Evolutionary conservation across 2,888 invertebrate species (phyloP).

Genomic region (Drosophila meridionalis): DNA sequence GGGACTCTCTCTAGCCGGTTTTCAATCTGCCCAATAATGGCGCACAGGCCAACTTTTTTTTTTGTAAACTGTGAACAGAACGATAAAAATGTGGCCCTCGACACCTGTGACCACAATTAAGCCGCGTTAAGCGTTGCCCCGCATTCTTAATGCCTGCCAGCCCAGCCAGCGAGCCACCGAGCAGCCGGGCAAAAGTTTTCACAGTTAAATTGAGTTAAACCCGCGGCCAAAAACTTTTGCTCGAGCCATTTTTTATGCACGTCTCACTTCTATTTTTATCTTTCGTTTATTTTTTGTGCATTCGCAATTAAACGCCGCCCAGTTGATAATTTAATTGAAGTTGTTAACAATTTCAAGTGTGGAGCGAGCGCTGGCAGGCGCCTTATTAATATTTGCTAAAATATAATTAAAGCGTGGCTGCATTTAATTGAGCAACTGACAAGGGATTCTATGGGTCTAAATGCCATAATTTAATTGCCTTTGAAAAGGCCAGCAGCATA

Average conservation of each 20-base stretch:
- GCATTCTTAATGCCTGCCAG: constrained; percentile 47
- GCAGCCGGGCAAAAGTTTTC: constrained; percentile 57
- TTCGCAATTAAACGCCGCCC: constrained; percentile 64
- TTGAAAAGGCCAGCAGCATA: constrained; percentile 19
- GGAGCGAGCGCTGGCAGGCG: constrained; percentile 34
- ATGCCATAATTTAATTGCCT: constrained; percentile 39
- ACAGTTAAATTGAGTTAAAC: constrained; percentile 77
- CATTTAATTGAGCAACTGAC: constrained; percentile 74
- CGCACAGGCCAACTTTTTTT: constrained; percentile 22
- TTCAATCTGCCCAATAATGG: constrained; percentile 37
- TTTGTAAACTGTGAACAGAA: constrained; percentile 75
- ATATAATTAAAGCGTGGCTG: constrained; percentile 70
- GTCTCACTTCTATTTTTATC: neutral
- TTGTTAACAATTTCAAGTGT: constrained; percentile 70
- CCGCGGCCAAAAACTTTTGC: constrained; percentile 62
- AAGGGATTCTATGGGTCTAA: constrained; percentile 42
- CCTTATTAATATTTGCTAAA: constrained; percentile 79
- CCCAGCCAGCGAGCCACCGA: constrained; percentile 20
- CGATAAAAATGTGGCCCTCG: constrained; percentile 81
- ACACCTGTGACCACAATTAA: constrained; percentile 84
- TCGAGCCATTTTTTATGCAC: constrained; percentile 21
- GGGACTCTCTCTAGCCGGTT: too few relatives aligned
- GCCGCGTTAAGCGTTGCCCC: constrained; percentile 75
- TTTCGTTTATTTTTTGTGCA: constrained; percentile 26
- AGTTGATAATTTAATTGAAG: constrained; percentile 82